phyloP scores from a whole-genome alignment of 2,797 vertebrate genomes.

The Dendrocincla tyrannina region DNA sequence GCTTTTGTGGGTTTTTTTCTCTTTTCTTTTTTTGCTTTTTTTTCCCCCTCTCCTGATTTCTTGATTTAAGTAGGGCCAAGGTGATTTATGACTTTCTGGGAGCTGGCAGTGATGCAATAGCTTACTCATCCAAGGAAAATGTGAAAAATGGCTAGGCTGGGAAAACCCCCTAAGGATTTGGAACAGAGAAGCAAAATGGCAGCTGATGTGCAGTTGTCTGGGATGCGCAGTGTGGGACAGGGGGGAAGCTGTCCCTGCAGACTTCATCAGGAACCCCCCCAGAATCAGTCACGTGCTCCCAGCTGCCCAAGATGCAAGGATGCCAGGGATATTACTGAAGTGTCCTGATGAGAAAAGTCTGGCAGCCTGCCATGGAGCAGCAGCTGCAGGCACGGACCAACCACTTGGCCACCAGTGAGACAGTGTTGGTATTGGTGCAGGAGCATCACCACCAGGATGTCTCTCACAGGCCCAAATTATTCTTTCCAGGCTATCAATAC shows the following conservation, averaged over 20 bases:
- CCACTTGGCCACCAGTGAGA: background rate
- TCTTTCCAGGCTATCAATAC: background rate
- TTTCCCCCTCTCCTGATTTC: background rate
- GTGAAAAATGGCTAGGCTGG: background rate
- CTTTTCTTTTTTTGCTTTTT: background rate
- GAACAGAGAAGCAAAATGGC: background rate
- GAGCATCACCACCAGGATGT: background rate
- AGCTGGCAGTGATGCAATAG: background rate
- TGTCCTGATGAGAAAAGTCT: accelerated
- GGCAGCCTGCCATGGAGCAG: background rate
- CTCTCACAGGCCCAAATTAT: background rate
- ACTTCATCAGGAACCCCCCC: background rate
- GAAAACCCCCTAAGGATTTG: background rate
- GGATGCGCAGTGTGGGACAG: background rate
- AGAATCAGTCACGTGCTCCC: background rate
- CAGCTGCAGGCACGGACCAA: accelerated
- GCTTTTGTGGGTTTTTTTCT: background rate
- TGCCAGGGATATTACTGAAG: background rate
- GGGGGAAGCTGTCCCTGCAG: background rate
- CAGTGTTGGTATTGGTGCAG: accelerated
- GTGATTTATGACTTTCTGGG: background rate
- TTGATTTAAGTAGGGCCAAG: background rate
- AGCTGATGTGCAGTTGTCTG: background rate
- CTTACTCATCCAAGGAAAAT: background rate
- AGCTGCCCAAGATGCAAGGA: background rate